Base-by-base conservation (phyloP, 2,113 vertebrate genomes). In the Coptodon rendalli region DNA sequence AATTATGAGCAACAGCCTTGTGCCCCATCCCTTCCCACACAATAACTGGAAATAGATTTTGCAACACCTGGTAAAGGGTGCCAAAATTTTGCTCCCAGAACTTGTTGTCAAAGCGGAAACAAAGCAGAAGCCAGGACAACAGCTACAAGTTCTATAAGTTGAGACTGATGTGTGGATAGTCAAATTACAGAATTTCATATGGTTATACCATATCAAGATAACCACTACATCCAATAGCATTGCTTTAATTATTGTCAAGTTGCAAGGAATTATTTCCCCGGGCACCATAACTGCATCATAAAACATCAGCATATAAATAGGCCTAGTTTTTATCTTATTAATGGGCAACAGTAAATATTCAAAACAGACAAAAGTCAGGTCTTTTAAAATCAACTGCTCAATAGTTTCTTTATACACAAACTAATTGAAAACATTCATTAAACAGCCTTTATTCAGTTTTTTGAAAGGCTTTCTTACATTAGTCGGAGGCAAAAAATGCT, bases 91-190 rank as follows among this genome's bases (percentile, higher is more conserved):
- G 12, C 59, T 80, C 52, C 57, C 48, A 50, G 50, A 81, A 31
- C 16, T 68, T 50, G 10, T 54, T 24, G 66, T 22, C 48, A 73
- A 57, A 24, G 38, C 16, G 3, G 73, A 78, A 78, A 52, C 10
- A 52, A 52, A 78, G 45, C 45, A n/a, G 45, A 78, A 34, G 17
- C 10, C 16, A 52, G 73, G 17, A 31, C 68, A 48, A 29, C 45
- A 13, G 73, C 16, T 76, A 19, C 43, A 12, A 19, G 43, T 5
- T 52, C 27, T 13, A n/a, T 13, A 78, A 78, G 10, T 31, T 29
- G 43, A 50, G 16, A 50, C 17, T 78, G 45, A 50, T 1, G 0
- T 0, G 4, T 48, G 71, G 3, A 0, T 19, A 5, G 6, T 76
- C 71, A 29, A 19, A 50, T 48, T 14, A 19, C 9, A 17, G 4